phyloP scores from a whole-genome alignment of 2,797 vertebrate species.

The Channa striata region DNA sequence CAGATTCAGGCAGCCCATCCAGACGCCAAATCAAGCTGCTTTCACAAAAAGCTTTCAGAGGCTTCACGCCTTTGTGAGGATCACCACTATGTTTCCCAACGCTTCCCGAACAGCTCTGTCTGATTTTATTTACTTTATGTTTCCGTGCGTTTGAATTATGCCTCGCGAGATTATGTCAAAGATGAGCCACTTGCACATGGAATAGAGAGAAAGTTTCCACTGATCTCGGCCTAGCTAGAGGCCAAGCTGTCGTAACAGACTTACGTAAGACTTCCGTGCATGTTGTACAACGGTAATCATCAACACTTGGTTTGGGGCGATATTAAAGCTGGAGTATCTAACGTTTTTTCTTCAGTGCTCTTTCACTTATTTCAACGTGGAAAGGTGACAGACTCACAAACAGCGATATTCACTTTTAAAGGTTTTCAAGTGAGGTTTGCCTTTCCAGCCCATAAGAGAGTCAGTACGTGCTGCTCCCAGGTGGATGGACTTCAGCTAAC shows the following conservation, averaged over 20 bases:
- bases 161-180: conserved; percentile 28
- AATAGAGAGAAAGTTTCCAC: conserved; percentile 1
- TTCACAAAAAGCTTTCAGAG: conserved; percentile 30
- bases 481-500: too few relatives aligned
- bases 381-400: too few relatives aligned
- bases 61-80: conserved; percentile 31
- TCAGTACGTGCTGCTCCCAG: not conserved
- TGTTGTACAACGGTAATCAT: conserved; percentile 1
- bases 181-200: conserved; percentile 18
- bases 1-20: conserved; percentile 19
- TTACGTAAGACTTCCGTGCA: not conserved
- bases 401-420: too few relatives aligned
- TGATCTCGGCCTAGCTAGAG: not conserved
- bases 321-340: too few relatives aligned
- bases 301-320: not conserved
- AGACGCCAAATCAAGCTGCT: conserved; percentile 28
- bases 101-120: not conserved
- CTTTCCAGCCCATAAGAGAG: too few relatives aligned
- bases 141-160: conserved; percentile 4
- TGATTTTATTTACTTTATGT: conserved; percentile 38
- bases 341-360: too few relatives aligned
- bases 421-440: too few relatives aligned
- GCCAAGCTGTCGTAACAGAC: not conserved
- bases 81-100: conserved; percentile 16
- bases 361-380: not conserved